Conservation (phyloP, 2,888 invertebrate genomes). For the Ennomos fuscantarius region DNA sequence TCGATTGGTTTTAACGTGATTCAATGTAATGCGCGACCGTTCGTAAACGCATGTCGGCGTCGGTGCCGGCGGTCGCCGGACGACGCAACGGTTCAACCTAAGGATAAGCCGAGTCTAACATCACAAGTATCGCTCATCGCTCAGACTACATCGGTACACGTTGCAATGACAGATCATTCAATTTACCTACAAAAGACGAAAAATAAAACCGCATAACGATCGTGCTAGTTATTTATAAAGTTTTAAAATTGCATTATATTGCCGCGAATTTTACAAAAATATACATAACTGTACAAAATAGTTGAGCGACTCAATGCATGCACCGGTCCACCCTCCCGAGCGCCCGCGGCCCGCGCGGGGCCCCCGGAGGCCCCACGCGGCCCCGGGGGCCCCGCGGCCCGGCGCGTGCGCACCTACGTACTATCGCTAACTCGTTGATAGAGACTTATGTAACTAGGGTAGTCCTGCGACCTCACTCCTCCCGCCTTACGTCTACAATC, state of each 20-base stretch:
- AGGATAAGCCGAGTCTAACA: neutral
- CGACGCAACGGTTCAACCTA: too few species aligned
- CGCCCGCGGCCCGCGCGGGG: constrained; percentile 28
- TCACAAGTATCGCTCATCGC: constrained; percentile 3
- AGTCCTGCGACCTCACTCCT: constrained; percentile 47
- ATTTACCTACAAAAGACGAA: constrained; percentile 29
- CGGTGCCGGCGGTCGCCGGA: constrained; percentile 57
- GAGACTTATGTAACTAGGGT: constrained; percentile 65
- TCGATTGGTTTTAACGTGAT: neutral
- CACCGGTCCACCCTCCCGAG: constrained; percentile 62
- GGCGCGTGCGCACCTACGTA: constrained; percentile 41
- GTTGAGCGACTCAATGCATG: constrained; percentile 72
- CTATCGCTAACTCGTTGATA: constrained; percentile 83
- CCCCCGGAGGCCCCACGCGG: neutral
- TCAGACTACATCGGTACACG: constrained; percentile 9
- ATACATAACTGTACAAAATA: constrained; percentile 81
- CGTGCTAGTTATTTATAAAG: constrained; percentile 75
- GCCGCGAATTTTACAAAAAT: constrained; percentile 84
- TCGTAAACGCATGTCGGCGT: constrained; percentile 33
- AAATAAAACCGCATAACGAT: constrained; percentile 61
- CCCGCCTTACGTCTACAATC: constrained; percentile 44
- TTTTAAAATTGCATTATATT: constrained; percentile 76
- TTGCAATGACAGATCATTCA: constrained; percentile 24
- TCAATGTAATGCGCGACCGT: constrained; percentile 1
- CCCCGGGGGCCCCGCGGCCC: constrained; percentile 27